phyloP scores from a whole-genome alignment of 1,140 invertebrate species.

The Drosophila melanica region DNA sequence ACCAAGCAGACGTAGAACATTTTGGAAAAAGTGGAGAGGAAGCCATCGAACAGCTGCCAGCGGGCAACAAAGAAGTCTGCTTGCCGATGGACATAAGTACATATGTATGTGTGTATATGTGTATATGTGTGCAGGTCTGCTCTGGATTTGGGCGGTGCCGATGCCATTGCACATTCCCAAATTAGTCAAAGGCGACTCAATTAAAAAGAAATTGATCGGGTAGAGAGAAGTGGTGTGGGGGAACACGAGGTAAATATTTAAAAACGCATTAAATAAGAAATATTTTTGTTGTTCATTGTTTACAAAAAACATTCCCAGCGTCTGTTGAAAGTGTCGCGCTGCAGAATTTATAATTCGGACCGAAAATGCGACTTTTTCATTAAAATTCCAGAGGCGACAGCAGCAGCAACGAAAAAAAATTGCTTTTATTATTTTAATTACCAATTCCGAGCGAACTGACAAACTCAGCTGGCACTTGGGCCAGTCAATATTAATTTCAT shows the following conservation, averaged over 20 bases:
- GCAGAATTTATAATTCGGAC: conserved; percentile 62
- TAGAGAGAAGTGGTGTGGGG: background rate
- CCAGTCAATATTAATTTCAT: conserved; percentile 81
- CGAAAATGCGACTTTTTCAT: conserved; percentile 68
- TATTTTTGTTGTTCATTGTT: conserved; percentile 66
- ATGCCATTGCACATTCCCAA: conserved; percentile 53
- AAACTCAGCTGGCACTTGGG: conserved; percentile 61
- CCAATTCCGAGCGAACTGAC: conserved; percentile 59
- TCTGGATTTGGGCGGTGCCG: conserved; percentile 10
- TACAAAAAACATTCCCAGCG: conserved; percentile 67
- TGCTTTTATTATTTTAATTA: conserved; percentile 83
- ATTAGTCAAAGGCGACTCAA: conserved; percentile 70
- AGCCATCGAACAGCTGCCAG: conserved; percentile 57
- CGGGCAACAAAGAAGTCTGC: conserved; percentile 2
- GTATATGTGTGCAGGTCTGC: background rate
- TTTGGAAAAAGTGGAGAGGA: conserved; percentile 48
- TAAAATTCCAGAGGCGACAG: conserved; percentile 71
- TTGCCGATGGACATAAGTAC: conserved; percentile 56
- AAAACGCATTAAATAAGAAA: conserved; percentile 62
- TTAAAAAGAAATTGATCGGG: conserved; percentile 67
- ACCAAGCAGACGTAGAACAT: conserved; percentile 43
- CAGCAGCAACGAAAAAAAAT: conserved; percentile 50
- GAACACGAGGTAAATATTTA: conserved; percentile 49
- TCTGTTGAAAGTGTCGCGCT: conserved; percentile 51
- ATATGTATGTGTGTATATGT: background rate